Base-by-base conservation (phyloP, 1,140 invertebrate species). In the Psix sp. region DNA sequence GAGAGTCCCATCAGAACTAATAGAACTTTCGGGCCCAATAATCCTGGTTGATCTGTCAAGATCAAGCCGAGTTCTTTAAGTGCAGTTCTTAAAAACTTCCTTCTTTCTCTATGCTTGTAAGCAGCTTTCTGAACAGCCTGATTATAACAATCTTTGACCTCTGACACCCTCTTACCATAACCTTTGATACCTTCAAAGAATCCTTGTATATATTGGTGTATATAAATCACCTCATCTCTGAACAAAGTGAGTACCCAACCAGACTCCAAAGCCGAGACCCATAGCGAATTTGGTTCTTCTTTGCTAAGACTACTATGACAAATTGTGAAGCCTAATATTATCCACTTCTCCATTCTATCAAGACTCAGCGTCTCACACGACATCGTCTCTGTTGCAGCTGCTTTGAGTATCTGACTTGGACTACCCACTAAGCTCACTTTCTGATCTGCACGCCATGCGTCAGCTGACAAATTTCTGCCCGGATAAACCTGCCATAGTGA, bases 151-250 rank as follows among this genome's bases (percentile, higher is more conserved):
- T 99, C 97, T 85, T 98, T 99, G 0, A 99, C 93, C 88, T 99
- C 97, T 0, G 93, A 93, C 29, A 97, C 92, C 66, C 95, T 88
- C 84, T 98, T 99, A 39, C 93, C 91, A 80, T 97, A 97, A 0
- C 97, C 96, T 89, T 99, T 99, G 16, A 99, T 93, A 5, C 93
- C 90, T 82, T 99, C 98, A 86, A 99, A 98, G 82, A 95, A 98
- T 26, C 89, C 89, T 80, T 95, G 94, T 66, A 99, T 94, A 78
- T 97, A 98, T 15, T 94, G 91, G 87, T 99, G 98, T 63, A 97
- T 96, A 77, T 97, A 94, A 45, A 99, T 91, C 0, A 99, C 96
- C 90, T 99, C 98, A 89, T 99, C 98, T 43, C 98, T 89, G 82
- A 99, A 99, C 2, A 99, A 86, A 7, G 95, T 94, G 16, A 98